Base-by-base conservation (phyloP, 2,888 invertebrate genomes). In the Sericinus montela region DNA sequence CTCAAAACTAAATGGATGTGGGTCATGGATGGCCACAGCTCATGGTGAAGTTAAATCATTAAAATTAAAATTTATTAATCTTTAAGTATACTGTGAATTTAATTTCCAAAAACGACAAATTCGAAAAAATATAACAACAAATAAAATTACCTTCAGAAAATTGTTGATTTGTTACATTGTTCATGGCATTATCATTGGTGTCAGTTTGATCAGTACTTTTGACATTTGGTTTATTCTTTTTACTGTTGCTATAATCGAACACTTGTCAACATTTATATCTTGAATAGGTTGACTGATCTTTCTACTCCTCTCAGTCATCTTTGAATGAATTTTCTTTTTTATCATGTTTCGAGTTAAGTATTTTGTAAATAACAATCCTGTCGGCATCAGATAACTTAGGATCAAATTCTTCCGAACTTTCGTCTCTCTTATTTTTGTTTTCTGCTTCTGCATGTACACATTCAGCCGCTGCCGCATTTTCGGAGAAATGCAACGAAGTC, bases 281-380 rank as follows among this genome's bases (percentile, higher is more conserved):
- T 52, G 47, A 7, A 43, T 43, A 11, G 54, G 52, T 42, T 51
- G 48, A 35, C 34, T 49, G 4, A 39, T 47, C 34, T 55, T 48
- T 25, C 54, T 48, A 32, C 45, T 53, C 35, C 66, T 65, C 15
- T 69, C 62, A 40, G 66, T 58, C 5, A 72, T 69, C 53, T 74
- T 78, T 1, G 67, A 72, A 68, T 44, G 65, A 65, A 41, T 66
- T 51, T 55, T 73, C 70, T 59, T 53, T 10, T 48, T 73, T 75
- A 11, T 65, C 64, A 32, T 56, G 59, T 62, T 72, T 79, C 0
- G 77, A 65, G 45, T 84, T 75, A 3, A 84, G 57, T 38, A 88
- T 76, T 60, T 88, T 85, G 58, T 85, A 87, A 54, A 87, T 79
- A 34, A 88, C 77, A 47, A 88, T 83, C 62, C 75, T 77, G 41